Conservation (phyloP, 2,888 invertebrate species). For the Temnothorax rugatulus region DNA sequence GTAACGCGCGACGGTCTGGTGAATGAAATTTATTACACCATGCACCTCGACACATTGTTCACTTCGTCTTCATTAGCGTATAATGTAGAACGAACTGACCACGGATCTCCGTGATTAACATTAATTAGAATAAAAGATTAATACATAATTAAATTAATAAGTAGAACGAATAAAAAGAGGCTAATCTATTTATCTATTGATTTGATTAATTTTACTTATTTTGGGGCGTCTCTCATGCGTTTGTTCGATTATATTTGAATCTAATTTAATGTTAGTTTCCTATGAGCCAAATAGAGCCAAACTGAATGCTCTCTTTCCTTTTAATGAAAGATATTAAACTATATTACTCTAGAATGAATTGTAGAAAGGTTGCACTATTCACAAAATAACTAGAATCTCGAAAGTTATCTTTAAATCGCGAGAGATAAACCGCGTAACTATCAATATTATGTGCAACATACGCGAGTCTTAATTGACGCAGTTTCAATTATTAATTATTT, state of each 20-base stretch:
- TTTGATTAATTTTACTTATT: constrained; percentile 1
- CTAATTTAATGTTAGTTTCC: not conserved
- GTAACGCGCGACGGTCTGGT: constrained; percentile 19
- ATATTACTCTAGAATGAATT: not conserved
- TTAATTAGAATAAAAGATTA: not conserved
- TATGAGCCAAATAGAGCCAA: not conserved
- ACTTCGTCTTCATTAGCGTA: constrained; percentile 13
- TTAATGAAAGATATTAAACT: not conserved
- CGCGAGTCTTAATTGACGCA: constrained; percentile 6
- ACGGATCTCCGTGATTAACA: not conserved
- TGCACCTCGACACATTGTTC: not conserved
- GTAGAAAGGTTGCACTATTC: not conserved
- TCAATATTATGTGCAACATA: not conserved
- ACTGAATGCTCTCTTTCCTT: not conserved
- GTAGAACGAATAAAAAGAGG: not conserved
- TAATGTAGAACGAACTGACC: not conserved
- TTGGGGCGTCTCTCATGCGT: not conserved
- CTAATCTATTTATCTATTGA: not conserved
- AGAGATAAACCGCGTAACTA: not conserved
- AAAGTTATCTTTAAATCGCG: not conserved
- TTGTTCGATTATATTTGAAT: not conserved
- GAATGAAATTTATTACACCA: constrained; percentile 35
- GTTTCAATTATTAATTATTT: constrained; percentile 4
- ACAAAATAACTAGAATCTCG: not conserved
- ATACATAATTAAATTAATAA: not conserved